phyloP scores from a whole-genome alignment of 2,113 vertebrate genomes.

The Sigmodon hispidus region DNA sequence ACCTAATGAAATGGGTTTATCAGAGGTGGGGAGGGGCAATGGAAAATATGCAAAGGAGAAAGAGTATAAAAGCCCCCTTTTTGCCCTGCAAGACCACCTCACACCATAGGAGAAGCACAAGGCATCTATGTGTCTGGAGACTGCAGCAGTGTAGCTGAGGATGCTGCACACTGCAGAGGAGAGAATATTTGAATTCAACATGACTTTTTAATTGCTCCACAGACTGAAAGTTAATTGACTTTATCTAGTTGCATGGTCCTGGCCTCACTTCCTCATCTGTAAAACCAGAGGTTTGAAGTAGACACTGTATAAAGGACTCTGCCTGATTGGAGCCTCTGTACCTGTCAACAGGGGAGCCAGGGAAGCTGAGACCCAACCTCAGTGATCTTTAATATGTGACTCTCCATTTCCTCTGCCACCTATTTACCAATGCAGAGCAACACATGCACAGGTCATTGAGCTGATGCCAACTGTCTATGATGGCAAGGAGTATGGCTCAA shows the following conservation, averaged over 20 bases:
- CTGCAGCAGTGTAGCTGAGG: slow-evolving; percentile 6
- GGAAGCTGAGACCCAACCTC: neutral
- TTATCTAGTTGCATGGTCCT: neutral
- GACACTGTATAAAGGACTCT: neutral
- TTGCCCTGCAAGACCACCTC: neutral
- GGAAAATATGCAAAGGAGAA: neutral
- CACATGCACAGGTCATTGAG: neutral
- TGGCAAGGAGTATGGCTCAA: neutral
- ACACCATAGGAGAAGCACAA: neutral
- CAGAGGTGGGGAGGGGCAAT: neutral
- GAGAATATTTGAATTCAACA: neutral
- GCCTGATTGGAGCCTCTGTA: neutral
- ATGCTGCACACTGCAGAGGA: neutral
- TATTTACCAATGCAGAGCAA: neutral
- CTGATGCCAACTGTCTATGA: neutral
- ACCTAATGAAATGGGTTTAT: neutral
- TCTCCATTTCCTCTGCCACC: neutral
- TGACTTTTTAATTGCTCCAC: neutral
- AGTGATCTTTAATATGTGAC: neutral
- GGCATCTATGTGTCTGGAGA: slow-evolving; percentile 7
- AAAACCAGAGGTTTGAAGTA: neutral
- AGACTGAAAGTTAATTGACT: slow-evolving; percentile 28
- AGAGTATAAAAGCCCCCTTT: neutral
- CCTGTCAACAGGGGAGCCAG: neutral
- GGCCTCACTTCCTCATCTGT: slow-evolving; percentile 18